These are phyloP conservation scores for Saccopteryx leptura DNA, from an alignment of 2,113 vertebrate species.

Conservation along the genomic window DNA sequence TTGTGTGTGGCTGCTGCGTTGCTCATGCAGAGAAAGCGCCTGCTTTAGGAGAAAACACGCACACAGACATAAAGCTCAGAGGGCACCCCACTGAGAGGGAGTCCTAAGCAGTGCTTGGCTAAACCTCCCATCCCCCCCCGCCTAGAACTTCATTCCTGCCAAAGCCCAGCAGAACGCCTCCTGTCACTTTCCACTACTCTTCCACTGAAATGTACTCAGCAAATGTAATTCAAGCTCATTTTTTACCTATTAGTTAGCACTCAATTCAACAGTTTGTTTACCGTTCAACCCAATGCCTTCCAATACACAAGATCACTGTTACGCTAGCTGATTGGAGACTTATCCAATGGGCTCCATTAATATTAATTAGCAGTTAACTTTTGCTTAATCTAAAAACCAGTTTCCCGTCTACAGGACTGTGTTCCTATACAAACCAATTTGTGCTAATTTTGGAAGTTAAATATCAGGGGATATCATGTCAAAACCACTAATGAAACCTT, in stretches of 20 bases:
- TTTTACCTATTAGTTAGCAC: slow-evolving; percentile 38
- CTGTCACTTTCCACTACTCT: not conserved
- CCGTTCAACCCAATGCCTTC: not conserved
- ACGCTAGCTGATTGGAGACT: not conserved
- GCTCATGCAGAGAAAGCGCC: not conserved
- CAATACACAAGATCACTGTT: not conserved
- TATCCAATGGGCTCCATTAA: slow-evolving; percentile 56
- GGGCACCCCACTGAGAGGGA: not conserved
- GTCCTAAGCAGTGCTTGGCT: not conserved
- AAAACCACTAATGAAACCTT: slow-evolving; percentile 73
- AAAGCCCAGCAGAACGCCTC: not conserved
- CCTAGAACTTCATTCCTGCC: not conserved
- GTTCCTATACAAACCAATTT: slow-evolving; percentile 75
- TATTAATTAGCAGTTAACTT: slow-evolving; percentile 75
- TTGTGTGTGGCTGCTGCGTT: not conserved
- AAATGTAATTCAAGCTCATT: slow-evolving; percentile 66
- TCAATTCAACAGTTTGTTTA: slow-evolving; percentile 57
- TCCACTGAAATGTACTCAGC: slow-evolving; percentile 11
- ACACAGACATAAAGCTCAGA: not conserved
- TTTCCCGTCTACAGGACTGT: slow-evolving; percentile 60
- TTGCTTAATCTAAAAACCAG: slow-evolving; percentile 67
- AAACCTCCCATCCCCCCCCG: not conserved
- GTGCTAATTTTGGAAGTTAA: slow-evolving; percentile 76
- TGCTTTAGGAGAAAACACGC: not conserved
- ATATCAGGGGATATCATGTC: slow-evolving; percentile 74